Evolutionary conservation across 2,888 invertebrate species (phyloP).

Genomic region (Cordilura impudica): DNA sequence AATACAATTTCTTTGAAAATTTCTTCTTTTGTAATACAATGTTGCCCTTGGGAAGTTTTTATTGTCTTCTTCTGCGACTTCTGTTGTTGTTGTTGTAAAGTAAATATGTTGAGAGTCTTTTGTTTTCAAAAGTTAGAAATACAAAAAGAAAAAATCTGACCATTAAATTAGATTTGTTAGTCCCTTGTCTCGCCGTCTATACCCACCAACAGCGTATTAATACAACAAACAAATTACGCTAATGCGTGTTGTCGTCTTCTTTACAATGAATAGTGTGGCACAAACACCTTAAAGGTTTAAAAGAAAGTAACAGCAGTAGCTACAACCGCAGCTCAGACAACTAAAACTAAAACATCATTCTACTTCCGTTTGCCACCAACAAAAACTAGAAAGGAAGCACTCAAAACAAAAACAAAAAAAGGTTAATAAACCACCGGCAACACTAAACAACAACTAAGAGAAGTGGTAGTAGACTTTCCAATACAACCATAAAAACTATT

Average conservation of each 20-base stretch:
- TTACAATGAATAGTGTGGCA: conserved; percentile 7
- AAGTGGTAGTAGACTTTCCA: not conserved
- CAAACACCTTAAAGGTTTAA: conserved; percentile 33
- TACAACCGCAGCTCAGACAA: conserved; percentile 18
- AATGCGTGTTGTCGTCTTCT: conserved; percentile 31
- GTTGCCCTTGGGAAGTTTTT: conserved; percentile 55
- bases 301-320: conserved; percentile 7
- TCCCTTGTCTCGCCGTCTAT: conserved; percentile 48
- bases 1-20: conserved; percentile 28
- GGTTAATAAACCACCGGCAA: not conserved
- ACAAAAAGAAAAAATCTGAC: conserved; percentile 28
- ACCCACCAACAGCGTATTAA: not conserved
- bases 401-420: conserved; percentile 26
- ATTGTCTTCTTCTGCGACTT: conserved; percentile 22
- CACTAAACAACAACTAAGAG: not conserved
- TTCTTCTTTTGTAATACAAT: conserved; percentile 49
- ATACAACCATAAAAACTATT: too few species aligned
- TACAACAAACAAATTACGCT: conserved; percentile 45
- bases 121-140: conserved; percentile 26
- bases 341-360: conserved; percentile 29
- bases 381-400: not conserved
- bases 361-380: conserved; percentile 42
- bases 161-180: conserved; percentile 62
- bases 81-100: conserved; percentile 13
- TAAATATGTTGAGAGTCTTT: conserved; percentile 26